These are phyloP conservation scores for Zoroaster sp. DNA, from an alignment of 53 echinoderm and acorn worm genomes.

Conservation along the genomic window DNA sequence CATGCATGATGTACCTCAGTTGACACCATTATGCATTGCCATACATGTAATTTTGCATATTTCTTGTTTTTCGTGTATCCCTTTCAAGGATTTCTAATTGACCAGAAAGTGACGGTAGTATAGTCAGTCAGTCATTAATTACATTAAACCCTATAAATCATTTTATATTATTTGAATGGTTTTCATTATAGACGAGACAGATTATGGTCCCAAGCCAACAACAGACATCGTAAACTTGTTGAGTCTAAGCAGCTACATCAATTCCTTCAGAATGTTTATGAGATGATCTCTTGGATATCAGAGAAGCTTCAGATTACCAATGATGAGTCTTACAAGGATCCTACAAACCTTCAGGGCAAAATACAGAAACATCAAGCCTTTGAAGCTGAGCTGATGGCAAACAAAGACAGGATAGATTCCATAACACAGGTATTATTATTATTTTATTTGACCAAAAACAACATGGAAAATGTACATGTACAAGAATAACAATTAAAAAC, in stretches of 20 bases:
- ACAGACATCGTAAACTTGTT: constrained; percentile 49
- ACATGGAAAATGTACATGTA: no score
- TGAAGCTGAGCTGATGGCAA: constrained; percentile 82
- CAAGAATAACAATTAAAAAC: no score
- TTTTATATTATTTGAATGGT: background rate
- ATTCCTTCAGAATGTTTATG: constrained; percentile 80
- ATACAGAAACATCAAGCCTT: constrained; percentile 88
- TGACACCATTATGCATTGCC: no score
- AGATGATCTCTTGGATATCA: constrained; percentile 80
- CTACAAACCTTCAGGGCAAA: constrained; percentile 81
- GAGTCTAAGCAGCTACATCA: constrained; percentile 81
- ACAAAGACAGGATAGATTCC: constrained; percentile 73
- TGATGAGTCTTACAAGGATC: constrained; percentile 82
- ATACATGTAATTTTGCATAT: no score
- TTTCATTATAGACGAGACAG: constrained; percentile 66
- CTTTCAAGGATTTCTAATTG: no score
- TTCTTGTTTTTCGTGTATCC: no score
- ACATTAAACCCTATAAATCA: background rate
- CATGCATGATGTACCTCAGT: no score
- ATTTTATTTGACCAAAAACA: no score
- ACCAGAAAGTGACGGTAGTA: no score
- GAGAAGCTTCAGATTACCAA: constrained; percentile 82
- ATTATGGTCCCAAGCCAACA: constrained; percentile 54
- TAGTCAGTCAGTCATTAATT: no score
- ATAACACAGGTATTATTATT: constrained; percentile 66